Percentiles rank a stretch among this genome's conserved stretches.
Evolutionary conservation across 2,888 invertebrate genomes (phyloP).

Genomic region (Pterostichus niger): DNA sequence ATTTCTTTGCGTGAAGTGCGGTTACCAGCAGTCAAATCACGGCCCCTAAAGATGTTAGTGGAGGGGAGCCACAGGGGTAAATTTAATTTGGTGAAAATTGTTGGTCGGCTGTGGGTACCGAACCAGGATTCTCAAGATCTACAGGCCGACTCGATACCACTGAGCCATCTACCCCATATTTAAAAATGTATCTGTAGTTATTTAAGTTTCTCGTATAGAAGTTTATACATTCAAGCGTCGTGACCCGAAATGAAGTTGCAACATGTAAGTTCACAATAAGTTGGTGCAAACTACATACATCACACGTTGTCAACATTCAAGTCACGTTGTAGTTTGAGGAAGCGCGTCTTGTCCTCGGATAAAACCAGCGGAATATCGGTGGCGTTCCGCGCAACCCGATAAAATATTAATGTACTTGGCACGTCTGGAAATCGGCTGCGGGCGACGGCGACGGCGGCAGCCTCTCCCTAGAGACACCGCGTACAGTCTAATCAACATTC

Average conservation of each 20-base stretch:
- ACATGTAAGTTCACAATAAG: constrained; percentile 42
- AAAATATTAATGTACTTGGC: constrained; percentile 62
- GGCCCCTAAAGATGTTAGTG: no score
- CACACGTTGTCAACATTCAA: constrained; percentile 2
- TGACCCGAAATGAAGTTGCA: constrained; percentile 38
- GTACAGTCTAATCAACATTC: constrained; percentile 55
- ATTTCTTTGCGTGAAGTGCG: no score
- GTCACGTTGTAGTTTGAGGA: constrained; percentile 34
- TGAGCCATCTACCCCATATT: no score
- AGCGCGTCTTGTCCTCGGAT: constrained; percentile 9
- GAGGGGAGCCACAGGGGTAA: no score
- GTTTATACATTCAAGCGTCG: no score
- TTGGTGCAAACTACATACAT: constrained; percentile 51
- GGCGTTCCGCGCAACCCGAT: constrained; percentile 36
- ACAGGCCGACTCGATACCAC: no score
- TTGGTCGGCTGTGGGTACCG: no score
- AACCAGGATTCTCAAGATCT: no score
- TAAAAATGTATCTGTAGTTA: no score
- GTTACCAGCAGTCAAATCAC: no score
- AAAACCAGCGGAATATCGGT: constrained; percentile 44
- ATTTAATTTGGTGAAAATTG: no score
- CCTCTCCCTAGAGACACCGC: constrained; percentile 17
- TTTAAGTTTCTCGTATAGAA: no score
- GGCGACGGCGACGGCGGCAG: neutral
- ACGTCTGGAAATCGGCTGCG: constrained; percentile 57